These are phyloP conservation scores for Papilio machaon DNA, from an alignment of 1,140 invertebrate species.

Conservation along the genomic window DNA sequence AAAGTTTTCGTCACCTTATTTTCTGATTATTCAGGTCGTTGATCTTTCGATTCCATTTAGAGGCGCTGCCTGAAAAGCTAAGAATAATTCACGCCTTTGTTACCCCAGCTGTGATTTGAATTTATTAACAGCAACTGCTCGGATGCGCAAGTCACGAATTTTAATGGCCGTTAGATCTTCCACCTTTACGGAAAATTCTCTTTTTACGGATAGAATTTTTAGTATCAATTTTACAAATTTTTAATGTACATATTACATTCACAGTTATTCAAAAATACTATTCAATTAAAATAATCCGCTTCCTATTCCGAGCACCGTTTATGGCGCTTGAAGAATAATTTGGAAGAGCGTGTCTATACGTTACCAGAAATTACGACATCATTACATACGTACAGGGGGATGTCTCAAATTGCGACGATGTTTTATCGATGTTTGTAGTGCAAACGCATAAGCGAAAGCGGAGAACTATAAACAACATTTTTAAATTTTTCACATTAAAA, in stretches of 20 bases:
- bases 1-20: not conserved
- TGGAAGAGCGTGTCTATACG: slow-evolving; percentile 16
- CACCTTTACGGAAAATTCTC: not conserved
- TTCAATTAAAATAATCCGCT: not conserved
- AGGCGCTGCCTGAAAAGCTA: not conserved
- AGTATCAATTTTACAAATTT: too few species aligned
- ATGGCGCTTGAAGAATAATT: slow-evolving; percentile 17
- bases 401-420: slow-evolving; percentile 3
- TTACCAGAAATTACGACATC: slow-evolving; percentile 9
- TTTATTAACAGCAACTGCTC: slow-evolving; percentile 18
- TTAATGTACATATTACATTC: too few species aligned
- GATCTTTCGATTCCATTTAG: slow-evolving; percentile 16
- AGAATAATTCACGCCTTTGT: slow-evolving; percentile 24
- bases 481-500: too few species aligned
- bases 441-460: not conserved
- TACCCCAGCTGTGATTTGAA: slow-evolving; percentile 17
- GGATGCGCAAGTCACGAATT: slow-evolving; percentile 2
- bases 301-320: slow-evolving; percentile 8
- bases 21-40: not conserved
- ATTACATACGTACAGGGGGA: slow-evolving; percentile 13
- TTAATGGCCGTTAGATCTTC: slow-evolving; percentile 5
- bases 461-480: not conserved
- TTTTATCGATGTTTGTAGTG: not conserved
- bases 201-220: not conserved
- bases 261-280: not conserved